Conservation (phyloP, 2,113 vertebrate genomes). For the Paraplagusia blochii region DNA sequence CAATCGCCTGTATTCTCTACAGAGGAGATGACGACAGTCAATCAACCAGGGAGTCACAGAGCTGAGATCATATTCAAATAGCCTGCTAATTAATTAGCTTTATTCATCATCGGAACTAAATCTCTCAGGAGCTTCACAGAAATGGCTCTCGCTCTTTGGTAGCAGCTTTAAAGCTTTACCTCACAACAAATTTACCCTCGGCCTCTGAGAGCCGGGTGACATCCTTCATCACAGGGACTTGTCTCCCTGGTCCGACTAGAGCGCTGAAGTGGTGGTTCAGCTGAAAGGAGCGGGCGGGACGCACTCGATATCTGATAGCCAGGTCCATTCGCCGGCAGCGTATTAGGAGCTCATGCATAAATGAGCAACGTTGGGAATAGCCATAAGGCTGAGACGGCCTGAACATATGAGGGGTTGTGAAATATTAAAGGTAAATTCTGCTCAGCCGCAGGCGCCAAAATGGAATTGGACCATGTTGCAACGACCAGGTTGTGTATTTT, state of each 20-base stretch:
- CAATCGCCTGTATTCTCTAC: slow-evolving; percentile 17
- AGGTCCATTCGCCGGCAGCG: slow-evolving; percentile 35
- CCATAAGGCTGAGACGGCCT: slow-evolving; percentile 53
- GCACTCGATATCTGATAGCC: slow-evolving; percentile 21
- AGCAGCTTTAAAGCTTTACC: slow-evolving; percentile 3
- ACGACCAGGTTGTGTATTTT: slow-evolving; percentile 9
- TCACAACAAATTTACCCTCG: slow-evolving; percentile 4
- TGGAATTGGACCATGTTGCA: slow-evolving; percentile 46
- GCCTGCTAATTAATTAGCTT: slow-evolving; percentile 56
- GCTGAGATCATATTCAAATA: slow-evolving; percentile 59
- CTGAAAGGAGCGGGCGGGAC: slow-evolving; percentile 14
- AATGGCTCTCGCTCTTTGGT: slow-evolving; percentile 20
- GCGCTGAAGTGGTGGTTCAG: slow-evolving; percentile 4
- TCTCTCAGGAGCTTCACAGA: slow-evolving; percentile 35
- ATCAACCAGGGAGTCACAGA: slow-evolving; percentile 44
- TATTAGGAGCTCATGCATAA: slow-evolving; percentile 56
- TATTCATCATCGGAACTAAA: slow-evolving; percentile 35
- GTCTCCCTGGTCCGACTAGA: slow-evolving; percentile 3
- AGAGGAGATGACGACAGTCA: slow-evolving; percentile 31
- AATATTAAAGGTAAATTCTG: slow-evolving; percentile 70
- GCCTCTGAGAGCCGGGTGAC: slow-evolving; percentile 34
- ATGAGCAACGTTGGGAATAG: slow-evolving; percentile 44
- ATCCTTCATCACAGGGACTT: slow-evolving; percentile 25
- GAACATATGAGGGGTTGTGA: slow-evolving; percentile 69
- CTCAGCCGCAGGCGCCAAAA: slow-evolving; percentile 47